These are phyloP conservation scores for Mungos mungo DNA, from an alignment of 2,113 vertebrate genomes.

Conservation along the genomic window DNA sequence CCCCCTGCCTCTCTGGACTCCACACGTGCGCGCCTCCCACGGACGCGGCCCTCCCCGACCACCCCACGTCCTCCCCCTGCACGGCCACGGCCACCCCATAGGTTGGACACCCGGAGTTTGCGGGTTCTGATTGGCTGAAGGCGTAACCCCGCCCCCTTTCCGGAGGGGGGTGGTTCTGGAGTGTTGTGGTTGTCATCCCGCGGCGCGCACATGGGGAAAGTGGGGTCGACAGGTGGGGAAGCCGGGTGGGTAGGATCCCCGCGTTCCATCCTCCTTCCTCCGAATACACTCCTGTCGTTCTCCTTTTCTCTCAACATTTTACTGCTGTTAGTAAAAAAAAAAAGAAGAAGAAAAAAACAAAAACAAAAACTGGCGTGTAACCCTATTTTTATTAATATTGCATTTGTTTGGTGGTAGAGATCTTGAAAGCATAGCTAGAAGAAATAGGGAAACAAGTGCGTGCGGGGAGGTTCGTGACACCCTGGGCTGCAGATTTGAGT, in stretches of 20 bases:
- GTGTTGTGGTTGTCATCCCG: constrained; percentile 74
- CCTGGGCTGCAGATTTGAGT: background rate
- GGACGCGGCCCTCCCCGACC: constrained; percentile 64
- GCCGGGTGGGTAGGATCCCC: rapidly evolving
- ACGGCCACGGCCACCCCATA: constrained; percentile 68
- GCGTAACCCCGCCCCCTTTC: constrained; percentile 49
- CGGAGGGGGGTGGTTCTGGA: constrained; percentile 54
- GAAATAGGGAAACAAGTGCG: background rate
- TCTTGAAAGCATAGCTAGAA: constrained; percentile 27
- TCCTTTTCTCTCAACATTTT: background rate
- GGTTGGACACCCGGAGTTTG: constrained; percentile 72
- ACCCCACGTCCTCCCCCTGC: constrained; percentile 51
- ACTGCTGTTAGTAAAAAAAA: background rate
- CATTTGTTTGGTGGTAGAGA: background rate
- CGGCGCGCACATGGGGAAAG: constrained; percentile 59
- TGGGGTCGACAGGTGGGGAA: constrained; percentile 66
- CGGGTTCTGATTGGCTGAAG: constrained; percentile 68
- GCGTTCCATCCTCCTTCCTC: background rate
- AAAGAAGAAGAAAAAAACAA: background rate
- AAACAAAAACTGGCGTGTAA: background rate
- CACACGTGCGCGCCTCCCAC: constrained; percentile 76
- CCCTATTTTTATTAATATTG: background rate
- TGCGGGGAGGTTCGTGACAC: background rate
- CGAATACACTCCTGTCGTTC: background rate
- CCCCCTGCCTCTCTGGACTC: constrained; percentile 27